phyloP scores from a whole-genome alignment of 2,113 vertebrate genomes.

The Recurvirostra avosetta region DNA sequence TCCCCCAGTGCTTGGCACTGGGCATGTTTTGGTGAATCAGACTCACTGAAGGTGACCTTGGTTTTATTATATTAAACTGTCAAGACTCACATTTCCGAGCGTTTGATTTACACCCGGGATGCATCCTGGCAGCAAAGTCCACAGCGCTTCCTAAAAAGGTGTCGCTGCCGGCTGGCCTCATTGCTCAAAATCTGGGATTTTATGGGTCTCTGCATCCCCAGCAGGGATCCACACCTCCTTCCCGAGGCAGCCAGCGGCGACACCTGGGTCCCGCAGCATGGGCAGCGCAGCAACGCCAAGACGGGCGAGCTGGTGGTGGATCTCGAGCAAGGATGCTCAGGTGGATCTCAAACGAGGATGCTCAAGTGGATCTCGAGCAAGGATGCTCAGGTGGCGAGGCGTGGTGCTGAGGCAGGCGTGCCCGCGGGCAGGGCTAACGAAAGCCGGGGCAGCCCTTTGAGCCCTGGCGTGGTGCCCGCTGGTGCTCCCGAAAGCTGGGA shows the following conservation, averaged over 20 bases:
- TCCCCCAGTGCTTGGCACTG: neutral
- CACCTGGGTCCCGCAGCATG: neutral
- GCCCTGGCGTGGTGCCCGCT: fast-evolving
- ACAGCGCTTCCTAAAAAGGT: neutral
- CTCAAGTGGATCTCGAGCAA: neutral
- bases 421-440: neutral
- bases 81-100: neutral
- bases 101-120: neutral
- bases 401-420: neutral
- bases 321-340: neutral
- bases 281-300: fast-evolving
- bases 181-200: neutral
- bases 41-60: neutral
- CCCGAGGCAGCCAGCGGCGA: fast-evolving
- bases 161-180: neutral
- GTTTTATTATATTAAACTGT: neutral
- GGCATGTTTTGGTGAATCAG: neutral
- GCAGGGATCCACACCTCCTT: fast-evolving
- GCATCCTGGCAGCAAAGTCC: neutral
- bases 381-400: neutral
- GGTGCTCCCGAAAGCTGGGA: neutral
- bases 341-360: neutral
- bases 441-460: neutral
- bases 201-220: neutral
- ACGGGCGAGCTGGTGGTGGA: fast-evolving